Evolutionary conservation across 2,888 invertebrate genomes (phyloP).

Genomic region (Drosophila flavopinicola): DNA sequence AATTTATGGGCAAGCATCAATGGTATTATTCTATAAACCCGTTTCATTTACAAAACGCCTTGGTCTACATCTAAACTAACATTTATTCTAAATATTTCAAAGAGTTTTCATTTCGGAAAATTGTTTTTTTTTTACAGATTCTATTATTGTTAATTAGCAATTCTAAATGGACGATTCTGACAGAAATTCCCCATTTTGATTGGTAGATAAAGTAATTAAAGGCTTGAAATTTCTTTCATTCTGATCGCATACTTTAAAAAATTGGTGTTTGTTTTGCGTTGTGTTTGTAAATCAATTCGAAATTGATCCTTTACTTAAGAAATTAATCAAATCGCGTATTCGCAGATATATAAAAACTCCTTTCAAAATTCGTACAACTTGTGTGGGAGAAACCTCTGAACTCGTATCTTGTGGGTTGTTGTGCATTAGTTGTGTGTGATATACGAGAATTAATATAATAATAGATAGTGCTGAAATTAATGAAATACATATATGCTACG

Average conservation of each 20-base stretch:
- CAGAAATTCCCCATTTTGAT: constrained; percentile 42
- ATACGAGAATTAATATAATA: constrained; percentile 2
- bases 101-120: constrained; percentile 22
- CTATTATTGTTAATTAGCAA: constrained; percentile 32
- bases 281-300: constrained; percentile 62
- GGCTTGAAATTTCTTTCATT: constrained; percentile 56
- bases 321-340: constrained; percentile 37
- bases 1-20: constrained; percentile 18
- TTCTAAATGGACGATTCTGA: constrained; percentile 62
- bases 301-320: constrained; percentile 45
- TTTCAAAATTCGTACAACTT: constrained; percentile 63
- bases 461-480: constrained; percentile 9
- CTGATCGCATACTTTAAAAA: constrained; percentile 43
- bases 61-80: constrained; percentile 48
- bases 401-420: constrained; percentile 23
- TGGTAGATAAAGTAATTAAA: constrained; percentile 82
- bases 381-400: constrained; percentile 55
- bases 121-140: constrained; percentile 11
- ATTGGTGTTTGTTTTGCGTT: constrained; percentile 72
- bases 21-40: constrained; percentile 39
- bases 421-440: constrained; percentile 1
- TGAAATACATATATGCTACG: constrained; percentile 28
- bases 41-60: constrained; percentile 45
- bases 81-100: constrained; percentile 40
- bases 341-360: constrained; percentile 51